phyloP scores from a whole-genome alignment of 2,113 vertebrate species.

The Elanoides forficatus region DNA sequence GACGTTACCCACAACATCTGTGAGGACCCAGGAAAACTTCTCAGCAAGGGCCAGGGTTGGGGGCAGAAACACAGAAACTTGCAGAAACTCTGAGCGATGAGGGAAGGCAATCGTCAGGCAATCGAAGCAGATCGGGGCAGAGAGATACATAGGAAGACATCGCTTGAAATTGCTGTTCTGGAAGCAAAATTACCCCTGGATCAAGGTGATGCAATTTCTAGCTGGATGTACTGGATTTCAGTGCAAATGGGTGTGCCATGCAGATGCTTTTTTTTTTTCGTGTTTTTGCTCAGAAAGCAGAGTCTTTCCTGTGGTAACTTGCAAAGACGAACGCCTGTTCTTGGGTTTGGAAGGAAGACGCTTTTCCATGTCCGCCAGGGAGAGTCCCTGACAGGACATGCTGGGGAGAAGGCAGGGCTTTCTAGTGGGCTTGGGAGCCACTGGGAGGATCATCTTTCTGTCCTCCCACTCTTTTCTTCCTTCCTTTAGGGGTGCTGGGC shows the following conservation, averaged over 20 bases:
- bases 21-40: neutral
- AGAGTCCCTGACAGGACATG: neutral
- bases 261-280: neutral
- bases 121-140: neutral
- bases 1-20: neutral
- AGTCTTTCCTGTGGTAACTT: conserved; percentile 1
- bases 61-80: neutral
- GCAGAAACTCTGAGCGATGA: neutral
- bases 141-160: neutral
- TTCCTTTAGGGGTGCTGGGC: neutral
- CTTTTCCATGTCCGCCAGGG: neutral
- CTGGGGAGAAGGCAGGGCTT: neutral
- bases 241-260: neutral
- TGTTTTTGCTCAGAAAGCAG: neutral
- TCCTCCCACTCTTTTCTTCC: neutral
- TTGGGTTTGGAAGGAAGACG: neutral
- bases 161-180: neutral
- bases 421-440: neutral
- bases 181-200: neutral
- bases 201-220: neutral
- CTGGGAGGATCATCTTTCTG: neutral
- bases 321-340: neutral
- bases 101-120: neutral
- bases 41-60: neutral
- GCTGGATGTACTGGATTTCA: neutral